These are phyloP conservation scores for Catharus ustulatus DNA, from an alignment of 2,797 vertebrate species.

Conservation along the genomic window DNA sequence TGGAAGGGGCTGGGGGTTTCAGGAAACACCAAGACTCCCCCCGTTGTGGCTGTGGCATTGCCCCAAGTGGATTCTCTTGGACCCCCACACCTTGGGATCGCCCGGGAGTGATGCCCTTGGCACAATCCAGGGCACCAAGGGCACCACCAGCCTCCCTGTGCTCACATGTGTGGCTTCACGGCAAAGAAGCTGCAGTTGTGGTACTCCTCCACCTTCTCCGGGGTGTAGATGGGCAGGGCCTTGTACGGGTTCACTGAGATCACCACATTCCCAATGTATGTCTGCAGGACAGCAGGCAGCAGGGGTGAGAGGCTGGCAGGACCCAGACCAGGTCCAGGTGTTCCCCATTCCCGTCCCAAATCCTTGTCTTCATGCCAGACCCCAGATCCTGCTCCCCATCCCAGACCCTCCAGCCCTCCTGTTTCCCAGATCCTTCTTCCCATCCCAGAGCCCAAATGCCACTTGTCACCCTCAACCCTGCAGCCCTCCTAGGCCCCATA, in stretches of 20 bases:
- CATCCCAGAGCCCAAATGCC: background rate
- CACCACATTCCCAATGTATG: conserved; percentile 80
- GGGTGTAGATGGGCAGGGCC: conserved; percentile 77
- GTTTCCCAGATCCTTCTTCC: no score
- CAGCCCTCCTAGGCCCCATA: background rate
- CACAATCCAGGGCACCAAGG: background rate
- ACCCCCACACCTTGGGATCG: fast-evolving
- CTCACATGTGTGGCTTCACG: conserved; percentile 82
- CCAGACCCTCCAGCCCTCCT: no score
- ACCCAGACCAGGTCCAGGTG: background rate
- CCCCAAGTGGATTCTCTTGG: background rate
- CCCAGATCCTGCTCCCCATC: background rate
- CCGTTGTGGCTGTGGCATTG: fast-evolving
- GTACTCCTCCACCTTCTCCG: conserved; percentile 75
- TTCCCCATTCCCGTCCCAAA: background rate
- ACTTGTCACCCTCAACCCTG: background rate
- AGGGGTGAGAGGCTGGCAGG: background rate
- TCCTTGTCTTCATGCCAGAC: background rate
- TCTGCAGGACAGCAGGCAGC: conserved; percentile 29
- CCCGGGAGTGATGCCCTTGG: fast-evolving
- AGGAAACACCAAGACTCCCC: fast-evolving
- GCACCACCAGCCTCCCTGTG: fast-evolving
- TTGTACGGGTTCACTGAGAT: conserved; percentile 80
- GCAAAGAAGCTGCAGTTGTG: conserved; percentile 76
- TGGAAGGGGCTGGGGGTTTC: background rate